A percentile compares a stretch with the other conserved stretches of the same genome.
phyloP scores from a whole-genome alignment of 2,113 vertebrate species.

The Pomatorhinus ruficollis region DNA sequence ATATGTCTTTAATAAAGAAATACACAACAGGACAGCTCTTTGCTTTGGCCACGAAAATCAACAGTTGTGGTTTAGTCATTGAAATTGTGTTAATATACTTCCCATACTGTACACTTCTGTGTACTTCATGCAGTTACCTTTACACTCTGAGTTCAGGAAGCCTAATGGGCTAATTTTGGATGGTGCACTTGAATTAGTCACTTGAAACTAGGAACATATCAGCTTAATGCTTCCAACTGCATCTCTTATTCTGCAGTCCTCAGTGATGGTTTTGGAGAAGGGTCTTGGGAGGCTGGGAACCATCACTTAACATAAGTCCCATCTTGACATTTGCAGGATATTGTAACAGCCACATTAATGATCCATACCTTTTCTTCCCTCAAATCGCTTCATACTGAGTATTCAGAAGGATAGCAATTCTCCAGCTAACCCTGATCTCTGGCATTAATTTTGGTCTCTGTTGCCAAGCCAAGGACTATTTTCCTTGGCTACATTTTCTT shows the following conservation, averaged over 20 bases:
- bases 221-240: not conserved
- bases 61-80: not conserved
- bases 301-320: not conserved
- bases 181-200: not conserved
- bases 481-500: conserved; percentile 20
- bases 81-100: not conserved
- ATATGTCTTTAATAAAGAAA: not conserved
- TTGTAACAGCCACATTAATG: not conserved
- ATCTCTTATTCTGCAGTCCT: not conserved
- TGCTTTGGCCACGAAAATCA: not conserved
- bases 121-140: not conserved
- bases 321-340: not conserved
- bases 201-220: not conserved
- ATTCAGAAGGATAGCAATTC: not conserved
- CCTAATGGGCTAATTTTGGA: not conserved
- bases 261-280: not conserved
- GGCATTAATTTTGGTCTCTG: not conserved
- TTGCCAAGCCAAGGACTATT: not conserved
- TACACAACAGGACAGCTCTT: not conserved
- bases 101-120: not conserved
- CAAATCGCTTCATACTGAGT: not conserved
- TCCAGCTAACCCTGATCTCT: not conserved
- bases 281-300: not conserved
- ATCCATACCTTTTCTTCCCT: not conserved
- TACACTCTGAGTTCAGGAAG: not conserved